Percentiles rank a stretch among this genome's conserved stretches.
Conservation (phyloP, 2,888 invertebrate species). For the Coecobrya sp. region DNA sequence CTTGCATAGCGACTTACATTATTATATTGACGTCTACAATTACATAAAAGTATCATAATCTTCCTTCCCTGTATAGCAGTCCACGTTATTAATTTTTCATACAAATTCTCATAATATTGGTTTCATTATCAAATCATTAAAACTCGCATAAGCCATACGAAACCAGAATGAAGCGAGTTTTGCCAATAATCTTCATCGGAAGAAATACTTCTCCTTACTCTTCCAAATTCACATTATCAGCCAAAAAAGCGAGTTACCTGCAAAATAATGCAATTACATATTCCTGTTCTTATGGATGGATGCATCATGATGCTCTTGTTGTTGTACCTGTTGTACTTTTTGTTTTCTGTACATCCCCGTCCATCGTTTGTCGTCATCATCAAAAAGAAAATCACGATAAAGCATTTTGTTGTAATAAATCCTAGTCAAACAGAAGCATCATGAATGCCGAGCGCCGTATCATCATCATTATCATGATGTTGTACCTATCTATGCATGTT, state of each 20-base stretch:
- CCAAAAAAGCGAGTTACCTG: not conserved
- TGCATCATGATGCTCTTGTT: not conserved
- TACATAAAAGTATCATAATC: not conserved
- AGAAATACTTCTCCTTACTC: not conserved
- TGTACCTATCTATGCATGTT: constrained; percentile 8
- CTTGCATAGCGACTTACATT: not conserved
- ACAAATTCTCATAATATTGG: not conserved
- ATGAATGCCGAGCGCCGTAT: constrained; percentile 37
- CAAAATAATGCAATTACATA: not conserved
- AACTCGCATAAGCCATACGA: constrained; percentile 29
- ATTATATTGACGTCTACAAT: not conserved
- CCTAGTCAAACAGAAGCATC: constrained; percentile 61
- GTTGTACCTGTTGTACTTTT: not conserved
- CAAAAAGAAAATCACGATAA: constrained; percentile 45
- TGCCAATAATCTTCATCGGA: constrained; percentile 15
- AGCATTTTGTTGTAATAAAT: constrained; percentile 60
- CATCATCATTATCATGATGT: constrained; percentile 35
- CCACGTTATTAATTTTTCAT: constrained; percentile 3
- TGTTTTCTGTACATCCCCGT: not conserved
- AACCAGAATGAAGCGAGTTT: not conserved
- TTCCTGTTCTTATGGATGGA: not conserved
- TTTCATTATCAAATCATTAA: constrained; percentile 50
- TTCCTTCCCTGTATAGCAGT: not conserved
- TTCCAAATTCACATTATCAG: not conserved
- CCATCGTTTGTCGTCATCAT: constrained; percentile 43